Conservation (phyloP, 2,797 vertebrate genomes). For the Podarcis lilfordi region DNA sequence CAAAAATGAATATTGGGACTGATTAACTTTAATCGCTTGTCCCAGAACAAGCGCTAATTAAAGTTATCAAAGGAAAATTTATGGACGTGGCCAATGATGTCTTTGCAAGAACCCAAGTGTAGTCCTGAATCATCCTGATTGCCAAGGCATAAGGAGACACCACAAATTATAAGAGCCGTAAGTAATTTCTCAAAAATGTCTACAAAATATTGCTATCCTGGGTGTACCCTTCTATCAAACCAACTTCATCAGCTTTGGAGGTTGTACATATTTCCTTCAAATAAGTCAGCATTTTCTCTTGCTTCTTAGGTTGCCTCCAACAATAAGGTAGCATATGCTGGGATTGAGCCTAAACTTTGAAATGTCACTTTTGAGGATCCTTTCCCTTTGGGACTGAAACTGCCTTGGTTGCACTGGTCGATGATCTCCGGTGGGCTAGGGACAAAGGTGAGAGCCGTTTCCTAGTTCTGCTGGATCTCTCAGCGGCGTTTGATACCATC, state of each 20-base stretch:
- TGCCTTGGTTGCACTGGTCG: too few species aligned
- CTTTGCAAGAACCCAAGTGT: background rate
- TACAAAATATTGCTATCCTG: background rate
- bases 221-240: background rate
- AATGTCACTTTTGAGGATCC: background rate
- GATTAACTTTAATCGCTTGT: slow-evolving; percentile 15
- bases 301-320: background rate
- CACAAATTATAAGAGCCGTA: background rate
- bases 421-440: too few species aligned
- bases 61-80: background rate
- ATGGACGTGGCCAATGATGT: background rate
- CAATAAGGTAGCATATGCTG: background rate
- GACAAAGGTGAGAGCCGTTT: too few species aligned
- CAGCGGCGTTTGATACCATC: too few species aligned
- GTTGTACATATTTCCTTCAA: background rate
- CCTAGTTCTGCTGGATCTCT: too few species aligned
- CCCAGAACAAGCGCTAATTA: background rate
- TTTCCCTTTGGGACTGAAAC: background rate
- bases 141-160: background rate
- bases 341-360: background rate
- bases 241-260: background rate
- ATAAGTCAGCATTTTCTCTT: background rate
- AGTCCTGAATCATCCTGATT: background rate
- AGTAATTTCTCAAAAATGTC: background rate
- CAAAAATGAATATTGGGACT: background rate